These are phyloP conservation scores for Bembecia ichneumoniformis DNA, from an alignment of 2,888 invertebrate genomes.

Conservation along the genomic window DNA sequence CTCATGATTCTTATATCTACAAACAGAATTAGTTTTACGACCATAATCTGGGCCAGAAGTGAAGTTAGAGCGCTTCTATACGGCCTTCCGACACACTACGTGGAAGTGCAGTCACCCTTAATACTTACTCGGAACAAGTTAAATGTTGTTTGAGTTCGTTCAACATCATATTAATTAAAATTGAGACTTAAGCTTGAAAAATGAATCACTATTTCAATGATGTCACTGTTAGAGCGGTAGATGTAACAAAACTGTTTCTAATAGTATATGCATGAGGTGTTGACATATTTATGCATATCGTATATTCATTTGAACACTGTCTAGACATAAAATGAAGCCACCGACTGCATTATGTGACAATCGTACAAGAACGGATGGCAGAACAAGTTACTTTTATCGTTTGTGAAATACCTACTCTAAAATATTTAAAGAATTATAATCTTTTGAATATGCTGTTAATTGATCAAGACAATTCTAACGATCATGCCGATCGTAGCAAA, in stretches of 20 bases:
- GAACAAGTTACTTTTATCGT: too few species aligned
- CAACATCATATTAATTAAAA: neutral
- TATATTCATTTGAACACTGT: slow-evolving; percentile 1
- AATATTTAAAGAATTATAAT: too few species aligned
- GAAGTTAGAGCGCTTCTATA: slow-evolving; percentile 37
- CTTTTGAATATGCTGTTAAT: too few species aligned
- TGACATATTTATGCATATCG: too few species aligned
- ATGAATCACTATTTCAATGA: too few species aligned
- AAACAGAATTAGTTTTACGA: slow-evolving; percentile 32
- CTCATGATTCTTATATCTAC: slow-evolving; percentile 29
- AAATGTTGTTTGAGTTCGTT: neutral
- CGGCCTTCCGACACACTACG: slow-evolving; percentile 30
- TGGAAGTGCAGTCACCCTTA: slow-evolving; percentile 60
- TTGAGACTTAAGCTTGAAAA: neutral
- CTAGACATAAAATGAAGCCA: slow-evolving; percentile 7
- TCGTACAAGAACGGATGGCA: too few species aligned
- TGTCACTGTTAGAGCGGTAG: too few species aligned
- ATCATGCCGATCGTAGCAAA: neutral
- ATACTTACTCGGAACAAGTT: slow-evolving; percentile 19
- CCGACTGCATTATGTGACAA: neutral
- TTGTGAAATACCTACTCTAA: too few species aligned
- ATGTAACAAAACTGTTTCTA: too few species aligned
- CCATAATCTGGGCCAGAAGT: slow-evolving; percentile 28
- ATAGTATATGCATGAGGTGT: too few species aligned
- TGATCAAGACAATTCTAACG: neutral